Evolutionary conservation across 2,797 vertebrate species (phyloP).

Genomic region (Spinus olivaceus): DNA sequence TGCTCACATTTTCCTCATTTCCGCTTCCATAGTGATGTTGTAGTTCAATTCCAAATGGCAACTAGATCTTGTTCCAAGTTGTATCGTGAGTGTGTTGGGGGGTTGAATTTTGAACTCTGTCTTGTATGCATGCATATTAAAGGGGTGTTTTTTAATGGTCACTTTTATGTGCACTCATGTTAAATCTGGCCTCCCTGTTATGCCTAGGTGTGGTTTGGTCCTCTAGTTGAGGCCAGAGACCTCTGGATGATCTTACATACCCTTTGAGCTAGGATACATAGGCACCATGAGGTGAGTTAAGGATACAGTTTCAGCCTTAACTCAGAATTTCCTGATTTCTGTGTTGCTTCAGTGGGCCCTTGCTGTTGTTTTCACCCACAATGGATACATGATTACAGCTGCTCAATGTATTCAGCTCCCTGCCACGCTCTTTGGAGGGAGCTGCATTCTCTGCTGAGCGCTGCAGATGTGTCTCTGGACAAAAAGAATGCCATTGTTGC

Average conservation of each 20-base stretch:
- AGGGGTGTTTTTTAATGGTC: not conserved
- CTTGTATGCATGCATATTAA: conserved; percentile 46
- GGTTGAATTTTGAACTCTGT: not conserved
- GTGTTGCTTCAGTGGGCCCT: not conserved
- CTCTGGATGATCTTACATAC: conserved; percentile 61
- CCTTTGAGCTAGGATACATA: conserved; percentile 71
- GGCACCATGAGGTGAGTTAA: conserved; percentile 68
- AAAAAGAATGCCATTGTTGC: not conserved
- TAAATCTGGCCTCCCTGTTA: conserved; percentile 67
- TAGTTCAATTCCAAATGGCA: not conserved
- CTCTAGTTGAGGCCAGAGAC: conserved; percentile 60
- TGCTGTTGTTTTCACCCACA: not conserved
- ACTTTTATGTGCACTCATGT: conserved; percentile 29
- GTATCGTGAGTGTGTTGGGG: not conserved
- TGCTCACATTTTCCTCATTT: not conserved
- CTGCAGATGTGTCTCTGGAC: not conserved
- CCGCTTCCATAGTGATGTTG: not conserved
- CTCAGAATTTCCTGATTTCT: conserved; percentile 52
- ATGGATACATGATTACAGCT: not conserved
- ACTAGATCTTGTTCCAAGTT: not conserved
- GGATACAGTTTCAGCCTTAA: conserved; percentile 61
- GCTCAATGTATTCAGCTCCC: not conserved
- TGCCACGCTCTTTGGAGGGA: not conserved
- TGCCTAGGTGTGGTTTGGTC: conserved; percentile 62
- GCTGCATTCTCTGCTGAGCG: not conserved